A percentile compares a stretch with the other conserved stretches of the same genome.
Conservation (phyloP, 2,797 vertebrate species). For the Sebastes nivosus region DNA sequence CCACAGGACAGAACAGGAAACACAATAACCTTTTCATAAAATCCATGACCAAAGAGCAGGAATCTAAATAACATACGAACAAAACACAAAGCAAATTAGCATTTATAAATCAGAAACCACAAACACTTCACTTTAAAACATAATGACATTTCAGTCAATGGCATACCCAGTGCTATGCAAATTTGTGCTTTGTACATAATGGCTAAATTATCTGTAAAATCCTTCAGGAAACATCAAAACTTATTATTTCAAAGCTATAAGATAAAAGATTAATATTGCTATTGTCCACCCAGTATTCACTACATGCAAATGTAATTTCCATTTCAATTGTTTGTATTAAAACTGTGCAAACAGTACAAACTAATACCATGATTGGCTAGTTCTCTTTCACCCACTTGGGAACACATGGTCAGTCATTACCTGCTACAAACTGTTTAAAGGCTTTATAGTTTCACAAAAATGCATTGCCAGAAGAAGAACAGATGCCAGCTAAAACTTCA, state of each 20-base stretch:
- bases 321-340: slow-evolving; percentile 3
- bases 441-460: not conserved
- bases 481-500: no score
- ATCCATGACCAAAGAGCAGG: not conserved
- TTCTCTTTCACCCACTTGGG: not conserved
- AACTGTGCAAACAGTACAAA: not conserved
- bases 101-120: not conserved
- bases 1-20: not conserved
- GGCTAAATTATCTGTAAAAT: not conserved
- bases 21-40: not conserved
- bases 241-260: not conserved
- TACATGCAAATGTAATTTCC: not conserved
- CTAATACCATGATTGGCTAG: not conserved
- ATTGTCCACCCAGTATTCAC: not conserved
- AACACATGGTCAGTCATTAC: not conserved
- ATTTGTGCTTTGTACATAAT: not conserved
- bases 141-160: not conserved
- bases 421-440: not conserved
- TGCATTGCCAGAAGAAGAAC: not conserved
- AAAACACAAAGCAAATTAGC: not conserved
- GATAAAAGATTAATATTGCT: not conserved
- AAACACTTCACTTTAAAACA: not conserved
- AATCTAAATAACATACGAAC: not conserved
- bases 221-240: not conserved
- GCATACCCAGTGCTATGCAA: not conserved